Evolutionary conservation across 2,888 invertebrate species (phyloP), one percentile per base, ranked within the genome.

Genomic region (Syritta pipiens): DNA sequence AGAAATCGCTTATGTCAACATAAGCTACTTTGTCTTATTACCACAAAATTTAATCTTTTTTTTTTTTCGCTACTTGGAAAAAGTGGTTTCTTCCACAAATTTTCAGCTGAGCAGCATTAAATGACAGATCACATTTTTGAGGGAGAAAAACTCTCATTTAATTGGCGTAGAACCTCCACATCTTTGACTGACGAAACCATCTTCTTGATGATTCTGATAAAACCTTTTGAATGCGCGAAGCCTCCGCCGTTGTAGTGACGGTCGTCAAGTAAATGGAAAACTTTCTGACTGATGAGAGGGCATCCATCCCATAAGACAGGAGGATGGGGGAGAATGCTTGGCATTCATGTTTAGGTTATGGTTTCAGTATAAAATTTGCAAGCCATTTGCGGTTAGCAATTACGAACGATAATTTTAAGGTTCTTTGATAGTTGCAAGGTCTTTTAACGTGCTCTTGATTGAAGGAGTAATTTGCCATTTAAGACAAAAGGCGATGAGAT

Each of bases 391-490:
- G 26, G 3, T 57, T 57, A 26, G 7, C 40, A 49, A 57, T 63
- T 28, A 46, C n/a, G n/a, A n/a, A n/a, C 3, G 14, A 7, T n/a
- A 22, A 49, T 40, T 19, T 20, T 62, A 3, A 30, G 22, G 14
- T 20, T 28, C 6, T 44, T 28, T 6, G n/a, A 17, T 30, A 37
- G 40, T 10, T 24, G 10, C 3, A n/a, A 49, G 7, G 28, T 17
- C n/a, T 26, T 17, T 55, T 9, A 55, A 63, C 19, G 35, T 30
- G 10, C 26, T 44, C 51, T 59, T 59, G 35, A 59, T 57, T 74
- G 26, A 14, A 17, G 12, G n/a, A 0, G 35, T 46, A 65, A 51
- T 57, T 57, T 28, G 42, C 24, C 26, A 14, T 17, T 48, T 20
- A 37, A 7, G 17, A 46, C 10, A 5, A 12, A n/a, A n/a, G n/a